Evolutionary conservation across 2,113 vertebrate species (phyloP), one percentile per base, ranked within the genome.

Genomic region (Dipodomys spectabilis): DNA sequence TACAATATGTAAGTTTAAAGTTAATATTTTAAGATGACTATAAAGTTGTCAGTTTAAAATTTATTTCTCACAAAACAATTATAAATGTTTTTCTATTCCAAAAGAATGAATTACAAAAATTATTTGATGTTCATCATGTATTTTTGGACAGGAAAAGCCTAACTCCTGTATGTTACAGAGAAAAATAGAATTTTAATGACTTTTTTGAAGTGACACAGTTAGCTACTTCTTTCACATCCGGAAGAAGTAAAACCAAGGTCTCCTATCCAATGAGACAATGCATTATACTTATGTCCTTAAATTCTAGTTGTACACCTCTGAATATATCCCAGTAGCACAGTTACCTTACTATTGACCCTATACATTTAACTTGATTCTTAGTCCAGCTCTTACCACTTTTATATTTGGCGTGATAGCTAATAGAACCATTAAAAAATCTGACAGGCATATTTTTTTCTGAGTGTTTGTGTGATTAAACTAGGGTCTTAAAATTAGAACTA

Each of bases 11-110:
- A 49, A 49, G 9, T 79, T 90, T 88, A n/a, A 85, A 91, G 39
- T 80, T 65, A 74, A 82, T 86, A 94, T 71, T 86, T 91, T 74
- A 92, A 72, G 15, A 68, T 60, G 30, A 23, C 44, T 94, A 69
- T 71, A 88, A 78, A 88, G 7, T 69, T 90, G 23, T 81, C 49
- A 88, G 64, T 92, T 82, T 68, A 62, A 27, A 44, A 88, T 72
- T 92, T 94, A 64, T 73, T 91, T 86, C 94, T 84, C 71, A 67
- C 4, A 72, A 94, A 94, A 74, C 22, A 49, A 69, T 18, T 71
- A 27, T 85, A 86, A 88, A 45, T 71, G 23, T 23, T 44, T 93
- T 91, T 86, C 75, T 67, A 91, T 88, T 86, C 13, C 62, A 95
- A 39, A 85, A 89, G 5, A 49, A 39, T 65, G 75, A 75, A 25